Conservation (phyloP, 2,888 invertebrate genomes). For the Agrotis exclamationis region DNA sequence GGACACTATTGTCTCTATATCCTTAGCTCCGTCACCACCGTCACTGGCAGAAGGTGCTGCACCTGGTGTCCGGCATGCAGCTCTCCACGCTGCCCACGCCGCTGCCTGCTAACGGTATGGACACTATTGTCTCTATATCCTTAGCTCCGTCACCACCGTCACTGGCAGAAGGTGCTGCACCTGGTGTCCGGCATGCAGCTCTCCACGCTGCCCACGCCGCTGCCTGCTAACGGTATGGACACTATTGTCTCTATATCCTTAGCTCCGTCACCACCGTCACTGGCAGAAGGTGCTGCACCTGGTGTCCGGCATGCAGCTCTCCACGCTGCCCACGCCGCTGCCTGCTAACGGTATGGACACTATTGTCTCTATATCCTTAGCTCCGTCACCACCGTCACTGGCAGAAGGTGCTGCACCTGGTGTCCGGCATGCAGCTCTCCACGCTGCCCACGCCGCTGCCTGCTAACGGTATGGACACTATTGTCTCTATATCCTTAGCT, state of each 20-base stretch:
- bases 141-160: too few species aligned
- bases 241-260: too few species aligned
- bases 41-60: constrained; percentile 96
- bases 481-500: too few species aligned
- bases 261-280: too few species aligned
- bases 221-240: constrained; percentile 91
- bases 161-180: constrained; percentile 97
- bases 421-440: constrained; percentile 95
- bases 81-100: constrained; percentile 94
- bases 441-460: constrained; percentile 93
- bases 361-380: too few species aligned
- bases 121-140: too few species aligned
- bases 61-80: constrained; percentile 95
- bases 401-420: constrained; percentile 96
- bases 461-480: constrained; percentile 82
- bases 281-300: constrained; percentile 97
- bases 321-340: constrained; percentile 93
- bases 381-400: constrained; percentile 91
- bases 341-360: constrained; percentile 89
- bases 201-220: constrained; percentile 93
- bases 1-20: too few species aligned
- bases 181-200: constrained; percentile 96
- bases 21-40: too few species aligned
- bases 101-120: constrained; percentile 91
- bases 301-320: constrained; percentile 95